Evolutionary conservation across 2,888 invertebrate species (phyloP), one percentile per base, ranked within the genome.

Genomic region (Tenthredo scrophulariae): DNA sequence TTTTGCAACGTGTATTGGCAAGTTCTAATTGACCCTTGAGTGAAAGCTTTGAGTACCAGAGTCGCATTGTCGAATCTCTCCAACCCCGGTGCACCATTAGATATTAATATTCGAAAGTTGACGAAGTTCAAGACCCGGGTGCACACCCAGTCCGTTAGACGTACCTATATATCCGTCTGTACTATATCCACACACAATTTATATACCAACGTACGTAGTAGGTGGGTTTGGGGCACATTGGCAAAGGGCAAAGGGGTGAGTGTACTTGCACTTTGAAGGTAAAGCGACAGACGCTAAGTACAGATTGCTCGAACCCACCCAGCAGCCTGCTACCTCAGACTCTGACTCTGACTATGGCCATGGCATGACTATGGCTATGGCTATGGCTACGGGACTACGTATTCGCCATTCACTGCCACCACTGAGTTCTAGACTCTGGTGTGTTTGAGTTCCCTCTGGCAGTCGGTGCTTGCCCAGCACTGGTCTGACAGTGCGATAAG

Each of bases 271-370:
- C 77, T 77, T 77, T 77, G 77, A 77, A 77, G 77, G 29, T 50
- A 77, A 54, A 77, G 77, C 77, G 77, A 77, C 77, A 77, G 77
- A 77, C 77, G 77, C 40, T 77, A 77, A 77, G 77, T 77, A 77
- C 77, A 77, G 77, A 77, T 77, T 77, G 77, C 77, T 77, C 15
- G 33, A 77, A 54, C 54, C 50, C 77, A 10, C 29, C 77, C 29
- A 77, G 50, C 77, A n/a, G 33, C 33, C 33, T 54, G 50, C 77
- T 50, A n/a, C 46, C 29, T 77, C 77, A 54, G 54, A 46, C 15
- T 77, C 29, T 54, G 54, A 54, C 50, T 77, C 33, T 18, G 15
- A 77, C 54, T 40, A 0, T 40, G 75, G 4, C 46, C 26, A 26
- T 75, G 75, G 43, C 26, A n/a, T 26, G 62, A 26, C 10, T 58